phyloP scores from a whole-genome alignment of 2,797 vertebrate genomes.

The Lacerta bilineata region DNA sequence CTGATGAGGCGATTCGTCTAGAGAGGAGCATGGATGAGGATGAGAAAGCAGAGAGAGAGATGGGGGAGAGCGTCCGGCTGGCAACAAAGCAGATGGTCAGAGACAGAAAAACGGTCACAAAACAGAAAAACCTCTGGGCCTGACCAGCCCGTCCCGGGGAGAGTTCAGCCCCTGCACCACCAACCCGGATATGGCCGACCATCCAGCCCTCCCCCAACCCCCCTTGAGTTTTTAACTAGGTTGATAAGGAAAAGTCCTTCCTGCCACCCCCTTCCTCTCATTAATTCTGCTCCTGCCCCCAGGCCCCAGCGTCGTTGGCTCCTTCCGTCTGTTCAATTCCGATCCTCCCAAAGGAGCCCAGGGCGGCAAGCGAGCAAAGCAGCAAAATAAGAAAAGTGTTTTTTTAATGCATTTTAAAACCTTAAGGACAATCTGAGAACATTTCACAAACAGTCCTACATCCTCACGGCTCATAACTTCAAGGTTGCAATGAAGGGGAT shows the following conservation, averaged over 20 bases:
- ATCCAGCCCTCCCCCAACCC: background rate
- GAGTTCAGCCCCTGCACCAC: background rate
- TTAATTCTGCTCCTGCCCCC: background rate
- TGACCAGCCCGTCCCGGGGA: background rate
- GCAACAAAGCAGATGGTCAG: constrained; percentile 20
- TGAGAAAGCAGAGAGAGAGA: constrained; percentile 58
- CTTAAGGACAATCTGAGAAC: too few relatives aligned
- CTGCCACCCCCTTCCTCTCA: background rate
- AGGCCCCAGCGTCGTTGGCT: background rate
- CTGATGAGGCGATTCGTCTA: constrained; percentile 59
- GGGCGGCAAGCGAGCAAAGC: too few relatives aligned
- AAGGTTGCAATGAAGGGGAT: too few relatives aligned
- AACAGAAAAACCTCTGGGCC: background rate
- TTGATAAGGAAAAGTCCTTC: too few relatives aligned
- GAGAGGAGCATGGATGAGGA: constrained; percentile 65
- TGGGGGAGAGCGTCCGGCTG: constrained; percentile 31
- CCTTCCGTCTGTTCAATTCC: too few relatives aligned
- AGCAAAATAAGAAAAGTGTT: too few relatives aligned
- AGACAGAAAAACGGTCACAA: background rate
- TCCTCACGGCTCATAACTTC: too few relatives aligned
- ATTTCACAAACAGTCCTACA: too few relatives aligned
- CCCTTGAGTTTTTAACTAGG: background rate
- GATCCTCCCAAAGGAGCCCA: too few relatives aligned
- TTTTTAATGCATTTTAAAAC: too few relatives aligned
- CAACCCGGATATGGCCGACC: background rate